Percentiles rank a stretch among this genome's conserved stretches.
Evolutionary conservation across 2,888 invertebrate genomes (phyloP).

Genomic region (Spilosoma lubricipeda): DNA sequence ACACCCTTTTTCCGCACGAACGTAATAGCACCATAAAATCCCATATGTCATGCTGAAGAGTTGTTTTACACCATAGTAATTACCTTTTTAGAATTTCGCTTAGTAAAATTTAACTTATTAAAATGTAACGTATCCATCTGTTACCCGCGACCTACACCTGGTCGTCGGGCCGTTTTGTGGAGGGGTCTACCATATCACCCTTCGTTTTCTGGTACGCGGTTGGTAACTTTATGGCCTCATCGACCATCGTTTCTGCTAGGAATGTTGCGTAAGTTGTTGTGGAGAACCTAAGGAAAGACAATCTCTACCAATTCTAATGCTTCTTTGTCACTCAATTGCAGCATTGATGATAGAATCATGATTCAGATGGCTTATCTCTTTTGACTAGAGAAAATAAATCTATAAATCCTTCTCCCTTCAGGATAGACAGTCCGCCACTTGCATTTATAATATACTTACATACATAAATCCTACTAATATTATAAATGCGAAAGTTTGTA

Average conservation of each 20-base stretch:
- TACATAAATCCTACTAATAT: too few relatives aligned
- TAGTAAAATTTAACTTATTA: neutral
- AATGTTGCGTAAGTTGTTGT: too few relatives aligned
- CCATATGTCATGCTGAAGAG: constrained; percentile 36
- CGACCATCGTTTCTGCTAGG: too few relatives aligned
- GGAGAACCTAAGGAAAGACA: too few relatives aligned
- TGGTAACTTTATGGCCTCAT: too few relatives aligned
- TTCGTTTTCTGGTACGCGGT: too few relatives aligned
- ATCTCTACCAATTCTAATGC: neutral
- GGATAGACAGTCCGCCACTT: neutral
- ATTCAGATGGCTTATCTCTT: too few relatives aligned
- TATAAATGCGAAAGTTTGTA: too few relatives aligned
- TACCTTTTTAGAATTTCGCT: neutral
- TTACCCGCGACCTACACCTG: too few relatives aligned
- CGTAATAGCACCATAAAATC: constrained; percentile 27
- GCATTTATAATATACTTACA: neutral
- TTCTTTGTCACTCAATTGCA: neutral
- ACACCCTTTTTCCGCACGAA: constrained; percentile 47
- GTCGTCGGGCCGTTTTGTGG: too few relatives aligned
- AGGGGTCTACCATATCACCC: too few relatives aligned
- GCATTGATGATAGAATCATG: neutral
- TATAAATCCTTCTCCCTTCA: neutral
- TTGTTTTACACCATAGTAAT: constrained; percentile 17
- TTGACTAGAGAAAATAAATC: neutral
- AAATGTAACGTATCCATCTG: too few relatives aligned